These are phyloP conservation scores for Drosophila miranda DNA, from an alignment of 1,140 invertebrate species.

Conservation along the genomic window DNA sequence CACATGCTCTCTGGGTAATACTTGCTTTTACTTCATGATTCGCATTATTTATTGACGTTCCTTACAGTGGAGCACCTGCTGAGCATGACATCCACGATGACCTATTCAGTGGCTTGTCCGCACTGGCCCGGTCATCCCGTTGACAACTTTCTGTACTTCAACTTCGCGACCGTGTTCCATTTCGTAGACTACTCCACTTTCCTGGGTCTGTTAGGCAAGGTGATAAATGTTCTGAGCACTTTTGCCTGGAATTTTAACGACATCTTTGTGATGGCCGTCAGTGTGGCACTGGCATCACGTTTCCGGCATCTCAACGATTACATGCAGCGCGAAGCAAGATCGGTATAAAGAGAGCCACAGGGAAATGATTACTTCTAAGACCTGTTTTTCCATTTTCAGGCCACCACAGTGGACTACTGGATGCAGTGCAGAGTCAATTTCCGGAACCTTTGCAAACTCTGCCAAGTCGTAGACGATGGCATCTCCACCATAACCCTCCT, in stretches of 20 bases:
- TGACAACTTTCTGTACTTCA: slow-evolving; percentile 65
- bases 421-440: slow-evolving; percentile 84
- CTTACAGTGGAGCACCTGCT: slow-evolving; percentile 80
- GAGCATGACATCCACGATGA: slow-evolving; percentile 69
- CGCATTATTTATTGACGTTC: neutral
- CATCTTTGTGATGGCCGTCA: slow-evolving; percentile 86
- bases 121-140: slow-evolving; percentile 58
- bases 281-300: slow-evolving; percentile 84
- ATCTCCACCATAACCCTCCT: slow-evolving; percentile 85
- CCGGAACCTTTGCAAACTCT: slow-evolving; percentile 84
- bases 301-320: slow-evolving; percentile 85
- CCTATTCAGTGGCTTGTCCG: slow-evolving; percentile 64
- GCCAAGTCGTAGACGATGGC: slow-evolving; percentile 84
- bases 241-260: slow-evolving; percentile 88
- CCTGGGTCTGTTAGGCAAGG: slow-evolving; percentile 70
- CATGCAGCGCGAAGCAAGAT: slow-evolving; percentile 83
- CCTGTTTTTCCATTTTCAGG: slow-evolving; percentile 36
- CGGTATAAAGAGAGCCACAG: slow-evolving; percentile 70
- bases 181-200: slow-evolving; percentile 66
- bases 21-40: no score
- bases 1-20: slow-evolving; percentile 63
- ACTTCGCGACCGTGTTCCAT: slow-evolving; percentile 64
- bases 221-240: slow-evolving; percentile 86
- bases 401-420: slow-evolving; percentile 83
- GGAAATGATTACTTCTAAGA: neutral